Conservation (phyloP, 2,888 invertebrate species). For the Hirudinaria manillensis region DNA sequence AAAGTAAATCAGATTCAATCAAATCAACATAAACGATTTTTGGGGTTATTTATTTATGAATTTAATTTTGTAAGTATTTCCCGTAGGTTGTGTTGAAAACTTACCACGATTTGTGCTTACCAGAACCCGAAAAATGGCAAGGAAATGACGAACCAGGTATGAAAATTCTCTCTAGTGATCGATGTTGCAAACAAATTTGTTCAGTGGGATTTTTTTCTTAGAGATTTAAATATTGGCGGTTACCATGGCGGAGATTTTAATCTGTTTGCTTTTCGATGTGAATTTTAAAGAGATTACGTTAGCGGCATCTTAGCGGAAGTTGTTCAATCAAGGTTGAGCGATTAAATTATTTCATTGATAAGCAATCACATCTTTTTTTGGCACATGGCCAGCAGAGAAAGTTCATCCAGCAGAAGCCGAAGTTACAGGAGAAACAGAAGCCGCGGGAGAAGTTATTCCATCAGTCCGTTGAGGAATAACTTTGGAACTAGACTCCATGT, state of each 20-base stretch:
- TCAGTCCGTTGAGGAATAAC: slow-evolving; percentile 5
- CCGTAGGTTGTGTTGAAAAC: too few relatives aligned
- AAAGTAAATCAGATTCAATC: not conserved
- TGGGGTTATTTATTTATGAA: too few relatives aligned
- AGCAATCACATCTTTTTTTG: not conserved
- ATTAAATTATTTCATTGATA: not conserved
- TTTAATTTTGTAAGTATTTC: too few relatives aligned
- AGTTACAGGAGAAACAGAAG: slow-evolving; percentile 22
- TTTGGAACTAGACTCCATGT: slow-evolving; percentile 34
- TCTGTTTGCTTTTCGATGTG: slow-evolving; percentile 2
- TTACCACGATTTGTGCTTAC: too few relatives aligned
- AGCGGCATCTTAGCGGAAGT: too few relatives aligned
- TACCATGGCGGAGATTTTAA: not conserved
- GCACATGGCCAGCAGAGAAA: not conserved
- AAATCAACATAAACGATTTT: too few relatives aligned
- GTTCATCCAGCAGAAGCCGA: slow-evolving; percentile 5
- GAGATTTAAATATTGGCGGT: not conserved
- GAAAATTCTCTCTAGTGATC: too few relatives aligned
- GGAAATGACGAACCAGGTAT: too few relatives aligned
- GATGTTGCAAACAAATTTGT: not conserved
- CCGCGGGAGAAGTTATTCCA: slow-evolving; percentile 25
- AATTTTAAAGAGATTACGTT: not conserved
- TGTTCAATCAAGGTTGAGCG: not conserved
- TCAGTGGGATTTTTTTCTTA: not conserved
- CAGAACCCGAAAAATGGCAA: too few relatives aligned